A percentile compares a stretch with the other conserved stretches of the same genome.
These are phyloP conservation scores for Acleris literana DNA, from an alignment of 2,888 invertebrate genomes.

Conservation along the genomic window DNA sequence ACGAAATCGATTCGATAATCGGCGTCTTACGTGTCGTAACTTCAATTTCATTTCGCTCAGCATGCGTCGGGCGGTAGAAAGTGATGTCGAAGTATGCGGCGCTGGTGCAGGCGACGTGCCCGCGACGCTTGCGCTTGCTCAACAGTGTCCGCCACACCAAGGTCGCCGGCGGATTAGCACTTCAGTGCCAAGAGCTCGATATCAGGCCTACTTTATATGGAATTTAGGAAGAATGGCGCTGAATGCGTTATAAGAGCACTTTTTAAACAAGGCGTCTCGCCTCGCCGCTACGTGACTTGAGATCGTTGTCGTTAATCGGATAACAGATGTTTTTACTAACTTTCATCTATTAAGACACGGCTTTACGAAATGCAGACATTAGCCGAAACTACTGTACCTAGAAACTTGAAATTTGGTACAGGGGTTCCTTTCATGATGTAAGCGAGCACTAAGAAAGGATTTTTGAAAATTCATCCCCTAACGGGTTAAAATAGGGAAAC, in stretches of 20 bases:
- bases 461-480: too few relatives aligned
- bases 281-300: slow-evolving; percentile 12
- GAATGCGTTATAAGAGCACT: background rate
- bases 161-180: slow-evolving; percentile 41
- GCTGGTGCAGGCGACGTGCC: slow-evolving; percentile 50
- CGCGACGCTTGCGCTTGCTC: slow-evolving; percentile 50
- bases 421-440: too few relatives aligned
- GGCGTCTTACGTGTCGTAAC: slow-evolving; percentile 43
- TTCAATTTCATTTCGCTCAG: slow-evolving; percentile 45
- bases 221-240: too few relatives aligned
- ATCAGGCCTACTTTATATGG: slow-evolving; percentile 26
- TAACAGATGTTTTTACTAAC: too few relatives aligned
- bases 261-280: slow-evolving; percentile 21
- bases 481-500: too few relatives aligned
- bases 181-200: slow-evolving; percentile 35
- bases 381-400: too few relatives aligned
- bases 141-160: slow-evolving; percentile 50
- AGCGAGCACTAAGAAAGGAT: too few relatives aligned
- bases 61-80: slow-evolving; percentile 36
- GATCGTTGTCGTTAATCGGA: background rate
- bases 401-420: too few relatives aligned
- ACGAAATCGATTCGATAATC: slow-evolving; percentile 38
- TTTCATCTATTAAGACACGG: too few relatives aligned
- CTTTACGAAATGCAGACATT: too few relatives aligned
- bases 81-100: slow-evolving; percentile 36